Evolutionary conservation across 2,797 vertebrate genomes (phyloP), one percentile per base, ranked within the genome.

Genomic region (Jordanella pulchra): DNA sequence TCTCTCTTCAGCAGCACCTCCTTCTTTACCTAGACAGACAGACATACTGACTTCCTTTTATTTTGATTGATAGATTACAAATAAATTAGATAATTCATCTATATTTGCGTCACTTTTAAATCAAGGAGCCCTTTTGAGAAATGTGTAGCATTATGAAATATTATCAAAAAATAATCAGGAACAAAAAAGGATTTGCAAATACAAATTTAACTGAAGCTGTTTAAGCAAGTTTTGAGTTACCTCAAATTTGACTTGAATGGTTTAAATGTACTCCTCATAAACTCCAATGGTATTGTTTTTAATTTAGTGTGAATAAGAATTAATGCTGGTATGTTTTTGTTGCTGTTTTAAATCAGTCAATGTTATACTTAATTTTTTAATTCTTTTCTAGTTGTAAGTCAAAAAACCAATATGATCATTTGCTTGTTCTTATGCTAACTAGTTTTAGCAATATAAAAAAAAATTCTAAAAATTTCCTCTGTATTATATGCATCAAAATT

Each of bases 1-100:
- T 86, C 80, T 78, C 74, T 4, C 76, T 82, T 81, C 11, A 51
- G 78, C 71, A 77, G 84, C 86, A 78, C 84, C 89, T 75, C 86
- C 87, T 79, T 77, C 69, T 87, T 70, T 65, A 21, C 69, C 55
- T 30, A 47, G 58, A 67, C 78, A 85, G 84, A 85, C 73, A 32
- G 80, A 79, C 76, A 87, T 85, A 76, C 76, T 55, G 35, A 85
- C 87, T 87, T 86, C 65, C 73, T 82, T 64, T 54, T 70, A 67
- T 65, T 67, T 66, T 73, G 68, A 65, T n/a, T 32, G 35, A 68
- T 69, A 27, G 39, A 68, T 35, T 47, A 66, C 61, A 61, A 84
- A 68, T n/a, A 56, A 72, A 56, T 67, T 25, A 84, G 64, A n/a
- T 9, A 5, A 55, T 69, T 71, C 56, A 51, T 73, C 71, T 83